Evolutionary conservation across 2,888 invertebrate genomes (phyloP), one percentile per base, ranked within the genome.

Genomic region (Neria commutata): DNA sequence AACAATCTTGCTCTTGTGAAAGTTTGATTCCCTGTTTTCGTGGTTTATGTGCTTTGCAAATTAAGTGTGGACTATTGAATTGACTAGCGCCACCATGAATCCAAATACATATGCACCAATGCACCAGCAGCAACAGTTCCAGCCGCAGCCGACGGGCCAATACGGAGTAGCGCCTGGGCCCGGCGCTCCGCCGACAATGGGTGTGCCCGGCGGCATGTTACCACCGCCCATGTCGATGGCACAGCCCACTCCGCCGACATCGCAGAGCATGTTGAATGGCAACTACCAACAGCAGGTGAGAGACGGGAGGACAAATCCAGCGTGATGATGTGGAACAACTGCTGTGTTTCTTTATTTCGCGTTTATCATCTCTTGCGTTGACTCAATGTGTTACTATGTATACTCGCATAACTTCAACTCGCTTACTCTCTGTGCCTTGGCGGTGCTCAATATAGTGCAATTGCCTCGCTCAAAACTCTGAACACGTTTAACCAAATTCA

Each of bases 221-320:
- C 64, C n/a, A 56, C 67, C 48, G 71, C 71, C 65, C 66, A 67
- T 54, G 65, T 69, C 34, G 61, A 69, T 58, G 59, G 63, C 58
- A 52, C 64, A 54, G 56, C 63, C 62, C 25, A 64, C 62, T 52
- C 69, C 73, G 29, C 76, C 72, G 53, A 63, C 68, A 42, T n/a
- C n/a, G n/a, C n/a, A n/a, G n/a, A n/a, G n/a, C n/a, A 70, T 72
- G 60, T 65, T 80, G 16, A 81, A 81, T 71, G 81, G 81, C 53
- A 80, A 80, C 60, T 79, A 79, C 69, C 81, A 78, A 57, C 77
- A 80, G 71, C 80, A 80, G 73, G 81, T 80, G 67, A 65, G 60
- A 54, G 51, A n/a, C n/a, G n/a, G n/a, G n/a, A n/a, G n/a, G n/a
- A n/a, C n/a, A n/a, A n/a, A n/a, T n/a, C n/a, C n/a, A n/a, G n/a